Base-by-base conservation (phyloP, 2,113 vertebrate genomes). In the Antennarius striatus region DNA sequence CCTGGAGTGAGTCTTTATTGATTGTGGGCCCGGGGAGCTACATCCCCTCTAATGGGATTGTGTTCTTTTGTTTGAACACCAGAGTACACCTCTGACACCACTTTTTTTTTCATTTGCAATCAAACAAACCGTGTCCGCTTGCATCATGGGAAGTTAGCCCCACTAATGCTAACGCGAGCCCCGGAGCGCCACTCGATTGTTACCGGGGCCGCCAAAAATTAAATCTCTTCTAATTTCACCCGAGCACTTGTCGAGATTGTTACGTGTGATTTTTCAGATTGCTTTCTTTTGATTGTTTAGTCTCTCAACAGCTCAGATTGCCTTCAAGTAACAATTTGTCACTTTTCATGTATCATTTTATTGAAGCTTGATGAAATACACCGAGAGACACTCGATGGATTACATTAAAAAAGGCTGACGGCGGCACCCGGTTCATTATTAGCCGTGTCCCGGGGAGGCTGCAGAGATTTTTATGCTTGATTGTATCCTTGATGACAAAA, bases 261-360 rank as follows among this genome's bases (percentile, higher is more conserved):
- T 80, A 83, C 70, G 59, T 83, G 75, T 69, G 75, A 79, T 87
- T 87, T 83, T 78, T 82, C 69, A 85, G 86, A 90, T 90, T 90
- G 83, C 81, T 84, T 83, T 79, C 71, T 88, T 88, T 90, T 30
- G 86, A 90, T 90, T 90, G 83, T 90, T 89, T 82, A 76, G 83
- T 88, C 79, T 87, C 69, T 6, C 68, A 74, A 75, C 56, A 1
- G 71, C 77, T 67, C 65, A 32, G 73, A 80, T 84, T 74, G 82
- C 88, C 89, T 73, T 85, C 82, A 66, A 22, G 85, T 87, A 84
- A 87, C 85, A 87, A 86, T 73, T 71, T 86, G 89, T 86, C 88
- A 87, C 84, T 89, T 87, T 87, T 83, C 81, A 82, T 88, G 89
- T 89, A 70, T 79, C 52, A 48, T 85, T 80, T 86, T 80, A 85